Evolutionary conservation across 2,888 invertebrate species (phyloP).

Genomic region (Cosmopolites sordidus): DNA sequence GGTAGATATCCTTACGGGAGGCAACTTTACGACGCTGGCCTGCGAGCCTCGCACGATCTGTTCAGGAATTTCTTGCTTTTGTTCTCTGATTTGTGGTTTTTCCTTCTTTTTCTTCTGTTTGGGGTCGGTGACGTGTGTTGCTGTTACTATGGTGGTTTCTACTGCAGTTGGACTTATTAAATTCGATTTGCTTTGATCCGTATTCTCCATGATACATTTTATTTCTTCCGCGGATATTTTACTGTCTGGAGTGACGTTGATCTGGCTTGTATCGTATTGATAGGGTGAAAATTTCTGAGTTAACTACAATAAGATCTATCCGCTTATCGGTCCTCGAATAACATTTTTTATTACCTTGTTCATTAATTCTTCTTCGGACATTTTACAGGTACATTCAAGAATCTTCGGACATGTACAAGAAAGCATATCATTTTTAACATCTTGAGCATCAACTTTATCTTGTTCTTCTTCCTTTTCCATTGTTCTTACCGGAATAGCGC

Average conservation of each 20-base stretch:
- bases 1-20: constrained; percentile 9
- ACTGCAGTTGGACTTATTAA: too few species aligned
- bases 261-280: too few species aligned
- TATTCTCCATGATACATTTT: too few species aligned
- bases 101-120: background rate
- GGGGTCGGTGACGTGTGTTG: background rate
- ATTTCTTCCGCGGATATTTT: too few species aligned
- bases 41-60: constrained; percentile 3
- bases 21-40: constrained; percentile 5
- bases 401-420: background rate
- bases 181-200: too few species aligned
- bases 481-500: constrained; percentile 12
- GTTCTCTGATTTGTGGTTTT: background rate
- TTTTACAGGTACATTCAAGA: background rate
- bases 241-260: too few species aligned
- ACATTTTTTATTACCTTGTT: too few species aligned
- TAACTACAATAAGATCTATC: too few species aligned
- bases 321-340: too few species aligned
- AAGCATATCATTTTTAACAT: background rate
- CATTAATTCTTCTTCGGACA: background rate
- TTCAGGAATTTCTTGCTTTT: background rate
- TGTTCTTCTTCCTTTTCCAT: background rate
- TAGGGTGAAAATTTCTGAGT: too few species aligned
- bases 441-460: background rate
- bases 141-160: too few species aligned